Conservation (phyloP, 2,888 invertebrate genomes). For the Griposia aprilina region DNA sequence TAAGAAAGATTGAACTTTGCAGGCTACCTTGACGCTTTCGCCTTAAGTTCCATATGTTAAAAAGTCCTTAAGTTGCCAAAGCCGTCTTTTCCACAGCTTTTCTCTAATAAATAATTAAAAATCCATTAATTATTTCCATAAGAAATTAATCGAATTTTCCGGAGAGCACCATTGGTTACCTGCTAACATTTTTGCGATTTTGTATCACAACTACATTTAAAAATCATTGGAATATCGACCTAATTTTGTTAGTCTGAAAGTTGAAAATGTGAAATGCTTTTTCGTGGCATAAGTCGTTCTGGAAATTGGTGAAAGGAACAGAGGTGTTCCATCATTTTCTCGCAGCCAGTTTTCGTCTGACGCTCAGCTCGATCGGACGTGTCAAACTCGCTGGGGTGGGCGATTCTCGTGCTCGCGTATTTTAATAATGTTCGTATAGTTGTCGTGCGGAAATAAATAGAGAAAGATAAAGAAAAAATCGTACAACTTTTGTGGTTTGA, state of each 20-base stretch:
- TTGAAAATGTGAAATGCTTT: conserved; percentile 29
- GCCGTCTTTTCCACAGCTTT: conserved; percentile 18
- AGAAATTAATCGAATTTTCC: conserved; percentile 72
- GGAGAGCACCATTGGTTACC: conserved; percentile 74
- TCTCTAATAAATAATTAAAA: conserved; percentile 74
- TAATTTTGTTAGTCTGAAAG: neutral
- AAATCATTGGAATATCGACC: conserved; percentile 24
- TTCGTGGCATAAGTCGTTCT: conserved; percentile 72
- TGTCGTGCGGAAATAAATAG: conserved; percentile 50
- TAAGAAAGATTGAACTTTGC: too few species aligned
- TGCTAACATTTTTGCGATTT: conserved; percentile 74
- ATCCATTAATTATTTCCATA: conserved; percentile 74
- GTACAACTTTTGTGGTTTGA: conserved; percentile 41
- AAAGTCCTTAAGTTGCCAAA: conserved; percentile 11
- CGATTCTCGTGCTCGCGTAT: conserved; percentile 62
- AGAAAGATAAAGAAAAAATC: neutral
- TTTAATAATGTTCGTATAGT: conserved; percentile 50
- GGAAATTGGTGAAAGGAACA: conserved; percentile 65
- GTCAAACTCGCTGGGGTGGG: neutral
- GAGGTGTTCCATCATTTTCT: conserved; percentile 82
- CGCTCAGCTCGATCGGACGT: conserved; percentile 70
- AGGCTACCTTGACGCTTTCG: too few species aligned
- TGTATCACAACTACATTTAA: conserved; percentile 38
- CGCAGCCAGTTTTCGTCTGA: conserved; percentile 75
- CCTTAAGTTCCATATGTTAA: neutral